These are phyloP conservation scores for Auanema sp. DNA, from an alignment of 2,888 invertebrate species.

Conservation along the genomic window DNA sequence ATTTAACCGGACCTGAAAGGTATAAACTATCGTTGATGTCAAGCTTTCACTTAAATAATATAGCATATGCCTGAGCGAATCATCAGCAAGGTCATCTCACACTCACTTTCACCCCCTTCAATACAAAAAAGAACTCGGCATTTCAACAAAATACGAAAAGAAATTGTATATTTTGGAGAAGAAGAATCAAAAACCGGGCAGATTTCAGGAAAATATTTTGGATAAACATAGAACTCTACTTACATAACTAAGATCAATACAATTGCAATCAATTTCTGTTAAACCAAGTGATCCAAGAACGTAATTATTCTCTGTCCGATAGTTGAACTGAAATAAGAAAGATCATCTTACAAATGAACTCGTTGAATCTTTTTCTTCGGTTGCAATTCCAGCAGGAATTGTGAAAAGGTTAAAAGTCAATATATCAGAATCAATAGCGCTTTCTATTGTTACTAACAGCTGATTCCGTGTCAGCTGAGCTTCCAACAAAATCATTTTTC, in stretches of 20 bases:
- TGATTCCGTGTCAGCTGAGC: too few relatives aligned
- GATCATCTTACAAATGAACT: conserved; percentile 1
- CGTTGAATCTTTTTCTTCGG: conserved; percentile 4
- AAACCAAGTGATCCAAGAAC: conserved; percentile 93
- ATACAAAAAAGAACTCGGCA: too few relatives aligned
- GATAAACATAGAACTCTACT: conserved; percentile 20
- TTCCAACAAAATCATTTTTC: too few relatives aligned
- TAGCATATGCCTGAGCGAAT: conserved; percentile 2
- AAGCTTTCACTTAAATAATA: neutral
- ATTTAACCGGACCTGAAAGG: conserved; percentile 58
- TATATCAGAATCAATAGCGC: neutral
- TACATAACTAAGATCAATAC: conserved; percentile 94
- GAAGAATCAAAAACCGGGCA: neutral
- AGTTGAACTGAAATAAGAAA: conserved; percentile 74
- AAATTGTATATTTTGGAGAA: neutral
- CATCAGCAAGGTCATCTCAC: conserved; percentile 3
- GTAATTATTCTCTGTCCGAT: conserved; percentile 89
- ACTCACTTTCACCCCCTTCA: conserved; percentile 3
- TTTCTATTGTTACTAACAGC: too few relatives aligned
- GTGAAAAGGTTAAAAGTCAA: neutral
- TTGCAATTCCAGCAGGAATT: neutral
- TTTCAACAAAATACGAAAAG: neutral
- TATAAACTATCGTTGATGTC: too few relatives aligned
- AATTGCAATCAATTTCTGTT: conserved; percentile 95
- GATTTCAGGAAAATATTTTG: conserved; percentile 2